Base-by-base conservation (phyloP, 2,888 invertebrate genomes). In the Mylabris sibirica region DNA sequence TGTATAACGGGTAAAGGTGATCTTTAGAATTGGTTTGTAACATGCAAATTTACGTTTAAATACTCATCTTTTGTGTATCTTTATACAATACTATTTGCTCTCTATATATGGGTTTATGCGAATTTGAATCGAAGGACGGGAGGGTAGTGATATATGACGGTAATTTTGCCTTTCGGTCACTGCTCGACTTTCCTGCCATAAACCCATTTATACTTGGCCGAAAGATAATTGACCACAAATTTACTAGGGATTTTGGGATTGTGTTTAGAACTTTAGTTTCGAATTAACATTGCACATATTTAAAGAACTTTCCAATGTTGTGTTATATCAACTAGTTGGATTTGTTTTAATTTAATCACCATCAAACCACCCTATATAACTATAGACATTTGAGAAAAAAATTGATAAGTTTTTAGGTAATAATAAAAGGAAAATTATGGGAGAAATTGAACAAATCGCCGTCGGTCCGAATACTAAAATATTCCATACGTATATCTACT, bases 171-270 rank as follows among this genome's bases (percentile, higher is more conserved):
- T 81, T 80, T 79, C 78, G 83, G 81, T 80, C 82, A 81, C 79
- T 77, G 72, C 79, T 79, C 81, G 78, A 80, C 84, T 79, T 76
- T 76, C 74, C 82, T 81, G 82, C 84, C 84, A 84, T 85, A 84
- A 85, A 85, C 79, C 81, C 83, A 84, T 85, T 84, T 84, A 82
- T 82, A 83, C 81, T 83, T 81, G 82, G 81, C 81, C 83, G 80
- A 80, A 82, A 85, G 83, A 84, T 84, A 85, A 85, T 85, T 82
- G 84, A 82, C 83, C 82, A 79, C 84, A 85, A 84, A 84, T 84
- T 84, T 83, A 81, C 81, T 80, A 77, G 82, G 83, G 82, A 83
- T 80, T 83, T 80, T 77, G 82, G 81, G 82, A 81, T 82, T 80
- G 78, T 75, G 78, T 77, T 80, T 75, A 76, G 72, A 77, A 80